Evolutionary conservation across 1,140 invertebrate genomes (phyloP).

Genomic region (Trichonephila clavipes): DNA sequence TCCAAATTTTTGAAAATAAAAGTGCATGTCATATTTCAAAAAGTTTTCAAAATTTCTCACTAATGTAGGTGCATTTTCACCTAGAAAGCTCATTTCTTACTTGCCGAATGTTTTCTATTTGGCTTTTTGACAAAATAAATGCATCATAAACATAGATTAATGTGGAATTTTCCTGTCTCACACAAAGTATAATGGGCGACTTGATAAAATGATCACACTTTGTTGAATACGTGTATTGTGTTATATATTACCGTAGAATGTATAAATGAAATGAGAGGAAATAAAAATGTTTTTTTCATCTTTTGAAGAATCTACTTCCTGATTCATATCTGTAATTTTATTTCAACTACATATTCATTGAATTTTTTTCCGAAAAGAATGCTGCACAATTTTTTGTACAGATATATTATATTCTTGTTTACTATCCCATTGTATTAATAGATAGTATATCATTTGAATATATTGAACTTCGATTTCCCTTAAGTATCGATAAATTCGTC

Average conservation of each 20-base stretch:
- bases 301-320: no score
- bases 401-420: no score
- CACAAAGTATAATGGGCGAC: background rate
- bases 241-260: background rate
- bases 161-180: background rate
- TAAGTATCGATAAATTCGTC: no score
- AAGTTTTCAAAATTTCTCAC: background rate
- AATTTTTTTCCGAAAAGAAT: no score
- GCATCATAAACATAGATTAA: background rate
- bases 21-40: background rate
- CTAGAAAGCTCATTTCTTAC: background rate
- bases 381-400: no score
- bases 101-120: background rate
- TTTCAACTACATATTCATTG: no score
- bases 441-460: no score
- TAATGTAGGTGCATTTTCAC: background rate
- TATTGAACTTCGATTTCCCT: no score
- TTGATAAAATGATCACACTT: background rate
- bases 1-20: no score
- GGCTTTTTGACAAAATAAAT: conserved; percentile 12
- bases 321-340: no score
- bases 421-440: no score
- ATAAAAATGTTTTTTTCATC: background rate
- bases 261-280: background rate
- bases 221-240: background rate